Evolutionary conservation across 1,140 invertebrate genomes (phyloP), one percentile per base, ranked within the genome.

Genomic region (Leptinotarsa undecemlineata): DNA sequence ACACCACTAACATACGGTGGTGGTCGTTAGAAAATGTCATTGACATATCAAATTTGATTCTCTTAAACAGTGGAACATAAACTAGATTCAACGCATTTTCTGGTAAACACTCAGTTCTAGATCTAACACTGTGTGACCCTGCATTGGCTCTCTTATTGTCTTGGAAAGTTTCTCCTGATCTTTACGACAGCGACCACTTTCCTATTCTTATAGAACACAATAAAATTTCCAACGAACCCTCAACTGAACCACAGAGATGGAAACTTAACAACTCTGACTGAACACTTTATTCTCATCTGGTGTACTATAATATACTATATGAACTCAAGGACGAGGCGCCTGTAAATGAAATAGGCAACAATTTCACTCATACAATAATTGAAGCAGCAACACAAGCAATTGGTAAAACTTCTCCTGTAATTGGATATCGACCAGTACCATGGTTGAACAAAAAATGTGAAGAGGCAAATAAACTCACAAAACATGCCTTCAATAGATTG

Each of bases 391-490:
- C 42, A 48, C 48, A 48, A 21, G 19, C 69, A 3, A 33, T 71
- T 19, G 69, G 48, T 19, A 57, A 60, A 71, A 57, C 69, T 19
- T 71, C 20, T 71, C 17, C 33, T 21, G 20, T 60, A 71, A 15
- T 23, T 14, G 57, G 57, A 19, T 51, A 48, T 48, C 51, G 17
- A n/a, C 51, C 69, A 19, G 51, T 71, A 33, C 57, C 71, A 4
- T 72, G 71, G 71, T 64, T 61, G 71, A 64, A 72, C n/a, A 63
- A 15, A 33, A 47, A 72, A 62, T 72, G 61, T 47, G 15, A 63
- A 23, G 71, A 26, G 11, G 71, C 71, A 51, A 42, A 67, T 23
- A 66, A 72, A 63, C 17, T 48, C 23, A 72, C 20, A 19, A 72
- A 72, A 72, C 15, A 47, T n/a, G 60, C 71, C 26, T 62, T 48